Evolutionary conservation across 2,797 vertebrate species (phyloP), one percentile per base, ranked within the genome.

Genomic region (Melanogrammus aeglefinus): DNA sequence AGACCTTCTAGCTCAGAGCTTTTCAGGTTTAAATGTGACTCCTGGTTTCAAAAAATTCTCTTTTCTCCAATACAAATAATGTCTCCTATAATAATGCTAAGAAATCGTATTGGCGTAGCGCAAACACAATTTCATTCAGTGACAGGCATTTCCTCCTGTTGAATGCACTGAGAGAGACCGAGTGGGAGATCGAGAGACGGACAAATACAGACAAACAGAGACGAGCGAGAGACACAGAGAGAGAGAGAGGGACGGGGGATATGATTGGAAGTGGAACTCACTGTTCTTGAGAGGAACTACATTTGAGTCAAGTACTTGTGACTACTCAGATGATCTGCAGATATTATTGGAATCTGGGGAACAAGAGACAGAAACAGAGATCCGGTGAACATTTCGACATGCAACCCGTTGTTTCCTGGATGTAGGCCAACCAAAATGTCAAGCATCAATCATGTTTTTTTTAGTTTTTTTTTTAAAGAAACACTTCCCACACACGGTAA

Each of bases 321-420:
- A 96, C 96, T 99, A 99, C 96, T 98, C 97, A 99, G 97, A 97
- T 99, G 98, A 96, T 99, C 98, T 95, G 97, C 96, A 97, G 98
- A 98, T 97, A 99, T 99, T 97, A 99, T 99, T 96, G 98, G 98
- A 97, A 99, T 99, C 98, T 99, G 89, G 13, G 57, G 80, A 82
- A 73, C 24, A 86, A 87, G 74, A 91, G 87, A 91, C 82, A 91
- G 76, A 73, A 73, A 89, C 75, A 85, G 66, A 81, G 47, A 86
- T 86, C 81, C 86, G 87, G 89, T 80, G 73, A 85, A 85, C 57
- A 80, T 47, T 76, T 74, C 39, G 29, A 10, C 18, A 39, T 5
- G 21, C 27, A 39, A 78, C 33, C 6, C 0, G 70, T 78, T 72
- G 41, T 18, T 41, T 72, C 69, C 51, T 13, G 35, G 74, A 82